Base-by-base conservation (phyloP, 2,797 vertebrate species). In the Cuniculus paca region DNA sequence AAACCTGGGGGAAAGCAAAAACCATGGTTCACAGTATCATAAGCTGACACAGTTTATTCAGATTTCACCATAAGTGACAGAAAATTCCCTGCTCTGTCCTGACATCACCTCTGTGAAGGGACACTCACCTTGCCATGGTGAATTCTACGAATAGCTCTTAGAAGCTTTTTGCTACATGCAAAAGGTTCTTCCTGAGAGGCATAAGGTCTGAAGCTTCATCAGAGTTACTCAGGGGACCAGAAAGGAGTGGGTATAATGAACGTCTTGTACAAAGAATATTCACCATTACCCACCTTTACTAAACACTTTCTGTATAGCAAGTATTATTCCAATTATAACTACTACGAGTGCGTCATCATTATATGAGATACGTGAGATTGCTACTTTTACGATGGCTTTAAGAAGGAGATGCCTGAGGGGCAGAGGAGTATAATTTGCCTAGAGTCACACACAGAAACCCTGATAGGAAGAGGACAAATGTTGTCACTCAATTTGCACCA, bases 241-340 rank as follows among this genome's bases (percentile, higher is more conserved):
- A 54, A 56, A 77, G 0, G 1, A 19, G 1, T 75, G 10, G 13
- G 13, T 31, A 28, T 16, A 34, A 24, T 48, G 5, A 75, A 56
- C 19, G 6, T 12, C 8, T 6, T 52, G 39, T 39, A 17, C 10
- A 17, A 2, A 85, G 19, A 85, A 82, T 8, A 28, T 42, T 28
- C 20, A 14, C 5, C 17, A n/a, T 24, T 65, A 4, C 10, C 70
- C 10, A 48, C 19, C 28, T 54, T 52, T 48, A 17, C 26, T 36
- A 16, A 70, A 3, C 4, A 36, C 5, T 83, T 31, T 10, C 14
- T n/a, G 19, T 10, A n/a, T 42, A 1, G 0, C 9, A 42, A 0
- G 2, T 60, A 19, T 6, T 72, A 12, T 50, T 70, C 1, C 50
- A 54, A 65, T 19, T 45, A 26, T 2, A 74, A 36, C 12, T 17